Evolutionary conservation across 2,797 vertebrate species (phyloP), one percentile per base, ranked within the genome.

Genomic region (Hirundo rustica): DNA sequence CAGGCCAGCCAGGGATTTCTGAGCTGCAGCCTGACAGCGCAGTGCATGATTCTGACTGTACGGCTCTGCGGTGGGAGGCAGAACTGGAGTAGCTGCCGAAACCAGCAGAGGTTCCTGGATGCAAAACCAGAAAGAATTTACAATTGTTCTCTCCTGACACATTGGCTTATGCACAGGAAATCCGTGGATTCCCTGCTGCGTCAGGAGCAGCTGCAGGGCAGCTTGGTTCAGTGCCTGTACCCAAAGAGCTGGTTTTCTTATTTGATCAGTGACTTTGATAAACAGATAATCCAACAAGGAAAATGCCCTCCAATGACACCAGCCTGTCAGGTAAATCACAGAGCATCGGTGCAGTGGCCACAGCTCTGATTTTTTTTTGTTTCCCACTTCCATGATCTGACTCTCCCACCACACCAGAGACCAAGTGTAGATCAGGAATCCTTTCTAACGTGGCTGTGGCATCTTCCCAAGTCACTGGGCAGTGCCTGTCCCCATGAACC

Each of bases 391-490:
- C 30, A 3, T 48, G 40, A 23, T 34, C 26, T 34, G 12, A 71
- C 30, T 53, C 40, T 73, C 15, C 7, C 20, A 34, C 7, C 65
- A 25, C 54, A 38, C 55, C 64, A 45, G 42, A 68, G 50, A 11
- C 5, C 9, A 22, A 34, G 34, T 2, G 6, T 6, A 54, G 61
- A 62, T 42, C 32, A 58, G 29, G 58, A 78, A 21, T 68, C 30
- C 13, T 70, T 29, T 62, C 18, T 15, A 9, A 32, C 0, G 0
- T 38, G 73, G 7, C 38, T 3, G 1, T 18, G 38, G n/a, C 42
- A 23, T 29, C 32, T 58, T 85, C 48, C 42, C 79, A 42, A 68
- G 26, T 3, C 9, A 48, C 9, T 12, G 23, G 72, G 73, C n/a
- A 50, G 38, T 51, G 22, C 26, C 50, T 81, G 29, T 51, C 12